These are phyloP conservation scores for Tetramorium parvispinum DNA, from an alignment of 1,140 invertebrate genomes.

Conservation along the genomic window DNA sequence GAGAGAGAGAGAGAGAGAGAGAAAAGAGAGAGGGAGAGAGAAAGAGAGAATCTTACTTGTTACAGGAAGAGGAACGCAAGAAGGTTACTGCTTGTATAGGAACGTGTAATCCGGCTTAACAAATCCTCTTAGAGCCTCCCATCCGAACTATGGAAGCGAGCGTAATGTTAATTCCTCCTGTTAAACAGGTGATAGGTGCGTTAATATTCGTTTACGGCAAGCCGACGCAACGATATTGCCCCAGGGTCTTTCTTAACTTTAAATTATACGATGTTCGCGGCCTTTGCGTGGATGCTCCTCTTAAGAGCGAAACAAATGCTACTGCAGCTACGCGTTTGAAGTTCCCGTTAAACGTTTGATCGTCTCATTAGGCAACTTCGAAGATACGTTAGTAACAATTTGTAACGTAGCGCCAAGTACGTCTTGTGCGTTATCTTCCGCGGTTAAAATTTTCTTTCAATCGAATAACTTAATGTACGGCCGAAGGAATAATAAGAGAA, in stretches of 20 bases:
- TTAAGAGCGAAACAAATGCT: slow-evolving; percentile 29
- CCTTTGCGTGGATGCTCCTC: background rate
- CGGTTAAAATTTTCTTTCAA: background rate
- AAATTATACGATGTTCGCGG: slow-evolving; percentile 41
- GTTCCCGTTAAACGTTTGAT: slow-evolving; percentile 40
- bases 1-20: background rate
- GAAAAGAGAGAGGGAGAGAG: background rate
- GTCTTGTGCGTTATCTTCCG: background rate
- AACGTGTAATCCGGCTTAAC: slow-evolving; percentile 52
- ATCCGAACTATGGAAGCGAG: slow-evolving; percentile 23
- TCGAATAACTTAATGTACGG: background rate
- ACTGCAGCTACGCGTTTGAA: slow-evolving; percentile 19
- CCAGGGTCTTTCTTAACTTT: slow-evolving; percentile 50
- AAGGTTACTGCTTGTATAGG: slow-evolving; percentile 29
- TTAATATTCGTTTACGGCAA: slow-evolving; percentile 51
- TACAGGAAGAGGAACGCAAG: slow-evolving; percentile 2
- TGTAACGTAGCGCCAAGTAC: background rate
- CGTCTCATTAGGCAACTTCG: slow-evolving; percentile 40
- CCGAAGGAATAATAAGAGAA: background rate
- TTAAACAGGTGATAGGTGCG: slow-evolving; percentile 53
- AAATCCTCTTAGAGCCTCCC: slow-evolving; percentile 50
- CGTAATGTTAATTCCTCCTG: slow-evolving; percentile 50
- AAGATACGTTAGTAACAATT: slow-evolving; percentile 48
- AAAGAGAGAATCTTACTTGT: background rate
- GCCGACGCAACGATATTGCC: slow-evolving; percentile 43